Evolutionary conservation across 2,888 invertebrate genomes (phyloP), one percentile per base, ranked within the genome.

Genomic region (Eumerus sabulonum): DNA sequence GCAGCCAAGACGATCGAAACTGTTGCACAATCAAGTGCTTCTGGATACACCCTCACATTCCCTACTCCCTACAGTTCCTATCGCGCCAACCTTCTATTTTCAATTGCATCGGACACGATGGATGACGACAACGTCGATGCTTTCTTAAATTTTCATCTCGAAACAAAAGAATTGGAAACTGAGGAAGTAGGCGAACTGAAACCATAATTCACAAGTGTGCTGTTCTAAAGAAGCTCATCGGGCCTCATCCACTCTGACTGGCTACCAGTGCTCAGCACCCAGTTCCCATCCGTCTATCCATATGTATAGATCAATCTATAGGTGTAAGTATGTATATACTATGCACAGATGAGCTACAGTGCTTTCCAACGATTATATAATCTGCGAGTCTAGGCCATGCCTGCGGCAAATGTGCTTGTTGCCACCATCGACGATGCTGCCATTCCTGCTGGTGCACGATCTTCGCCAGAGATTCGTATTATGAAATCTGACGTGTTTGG

Each of bases 331-430:
- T 27, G 27, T 27, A 27, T 27, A 27, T 27, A 27, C 7, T 27
- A n/a, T 27, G 27, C 60, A 60, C 71, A 63, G 54, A 57, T 63
- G 63, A 63, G 63, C 63, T 51, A 60, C 54, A 27, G 72, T 74
- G 54, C 67, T 73, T 64, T 77, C 60, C 67, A 59, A 53, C 47
- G 63, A 54, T 79, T 74, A 68, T 79, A 70, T 68, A 60, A 79
- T 59, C 57, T 17, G 50, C 64, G 47, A 79, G 79, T 79, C 79
- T 79, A 70, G 79, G 74, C 79, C 70, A 79, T 74, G 79, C 79
- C 68, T 64, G 63, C 14, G 45, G 57, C 44, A 50, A 60, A 14
- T 56, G 18, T 56, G 42, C 27, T 27, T 27, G 27, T 27, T 27
- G 27, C 27, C 27, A 27, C 27, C 27, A 27, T 27, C 27, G 27